phyloP scores from a whole-genome alignment of 1,140 invertebrate genomes.

The Gerris buenoi region DNA sequence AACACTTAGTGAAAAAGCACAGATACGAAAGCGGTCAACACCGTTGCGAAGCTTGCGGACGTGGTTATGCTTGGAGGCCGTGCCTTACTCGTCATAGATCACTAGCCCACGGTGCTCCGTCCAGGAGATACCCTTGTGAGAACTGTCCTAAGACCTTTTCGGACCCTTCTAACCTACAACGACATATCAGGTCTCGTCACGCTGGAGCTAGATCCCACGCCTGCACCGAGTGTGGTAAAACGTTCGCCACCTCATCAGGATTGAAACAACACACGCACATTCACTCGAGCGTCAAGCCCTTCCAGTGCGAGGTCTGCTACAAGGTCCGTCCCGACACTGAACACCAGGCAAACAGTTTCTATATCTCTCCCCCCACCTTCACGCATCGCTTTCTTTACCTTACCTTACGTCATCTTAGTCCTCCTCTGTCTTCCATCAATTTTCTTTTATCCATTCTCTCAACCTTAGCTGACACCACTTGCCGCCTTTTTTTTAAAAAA shows the following conservation, averaged over 20 bases:
- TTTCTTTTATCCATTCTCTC: no score
- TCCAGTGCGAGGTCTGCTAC: conserved; percentile 82
- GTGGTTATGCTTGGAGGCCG: conserved; percentile 64
- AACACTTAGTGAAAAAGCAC: conserved; percentile 59
- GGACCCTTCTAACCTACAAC: conserved; percentile 87
- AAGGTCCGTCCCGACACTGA: conserved; percentile 37
- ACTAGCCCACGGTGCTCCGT: conserved; percentile 51
- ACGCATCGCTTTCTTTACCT: no score
- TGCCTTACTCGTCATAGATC: conserved; percentile 69
- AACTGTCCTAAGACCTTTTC: conserved; percentile 89
- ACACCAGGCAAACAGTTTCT: conserved; percentile 2
- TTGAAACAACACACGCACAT: conserved; percentile 99
- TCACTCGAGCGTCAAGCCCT: conserved; percentile 95
- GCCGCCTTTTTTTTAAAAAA: no score
- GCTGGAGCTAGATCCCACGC: conserved; percentile 84
- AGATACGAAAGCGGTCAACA: conserved; percentile 59
- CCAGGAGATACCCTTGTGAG: conserved; percentile 75
- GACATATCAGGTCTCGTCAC: conserved; percentile 81
- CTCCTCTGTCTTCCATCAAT: no score
- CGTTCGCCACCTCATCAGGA: conserved; percentile 91
- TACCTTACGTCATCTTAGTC: no score
- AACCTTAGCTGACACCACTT: no score
- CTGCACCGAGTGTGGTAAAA: conserved; percentile 95
- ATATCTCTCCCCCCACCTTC: background rate
- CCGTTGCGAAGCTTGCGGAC: conserved; percentile 68